Conservation (phyloP, 1,140 invertebrate species). For the Hetaerina americana region DNA sequence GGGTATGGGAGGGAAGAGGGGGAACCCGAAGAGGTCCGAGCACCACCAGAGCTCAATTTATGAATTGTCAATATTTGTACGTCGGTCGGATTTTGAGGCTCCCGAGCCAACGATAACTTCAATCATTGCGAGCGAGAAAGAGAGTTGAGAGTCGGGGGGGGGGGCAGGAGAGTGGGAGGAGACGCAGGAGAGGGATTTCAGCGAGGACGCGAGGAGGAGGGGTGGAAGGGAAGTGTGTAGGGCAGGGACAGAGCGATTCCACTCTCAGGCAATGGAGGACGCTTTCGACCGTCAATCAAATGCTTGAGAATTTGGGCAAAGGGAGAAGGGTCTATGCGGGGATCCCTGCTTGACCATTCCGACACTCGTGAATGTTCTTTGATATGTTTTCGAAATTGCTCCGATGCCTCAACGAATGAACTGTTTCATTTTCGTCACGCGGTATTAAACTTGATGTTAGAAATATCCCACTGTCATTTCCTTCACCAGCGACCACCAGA, state of each 20-base stretch:
- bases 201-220: no score
- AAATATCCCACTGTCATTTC: no score
- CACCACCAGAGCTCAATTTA: not conserved
- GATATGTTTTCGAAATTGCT: no score
- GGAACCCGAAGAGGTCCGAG: not conserved
- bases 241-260: not conserved
- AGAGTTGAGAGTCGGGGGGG: no score
- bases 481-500: no score
- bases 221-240: not conserved
- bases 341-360: not conserved
- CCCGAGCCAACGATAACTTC: not conserved
- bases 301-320: no score
- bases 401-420: no score
- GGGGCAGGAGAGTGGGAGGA: not conserved
- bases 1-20: no score
- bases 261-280: not conserved
- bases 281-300: not conserved
- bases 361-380: not conserved
- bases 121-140: not conserved
- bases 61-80: not conserved
- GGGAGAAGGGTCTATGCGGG: not conserved
- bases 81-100: not conserved
- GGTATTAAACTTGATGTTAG: no score
- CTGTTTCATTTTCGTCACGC: no score
- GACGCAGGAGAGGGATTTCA: not conserved